Evolutionary conservation across 2,888 invertebrate genomes (phyloP).

Genomic region (Glaucopsyche alexis): DNA sequence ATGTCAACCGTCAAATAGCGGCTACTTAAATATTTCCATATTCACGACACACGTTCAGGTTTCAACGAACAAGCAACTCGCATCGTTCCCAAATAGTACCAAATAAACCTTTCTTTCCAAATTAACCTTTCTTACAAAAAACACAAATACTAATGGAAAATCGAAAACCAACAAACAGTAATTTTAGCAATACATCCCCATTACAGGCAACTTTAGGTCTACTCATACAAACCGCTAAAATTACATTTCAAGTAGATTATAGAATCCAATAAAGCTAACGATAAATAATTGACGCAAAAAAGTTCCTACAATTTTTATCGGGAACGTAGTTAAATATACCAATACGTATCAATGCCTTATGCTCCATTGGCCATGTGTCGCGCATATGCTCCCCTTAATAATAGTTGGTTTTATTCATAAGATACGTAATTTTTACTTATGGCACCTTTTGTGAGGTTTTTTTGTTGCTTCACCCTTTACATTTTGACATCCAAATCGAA

Average conservation of each 20-base stretch:
- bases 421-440: constrained; percentile 61
- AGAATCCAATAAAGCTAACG: constrained; percentile 28
- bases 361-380: constrained; percentile 68
- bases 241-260: not conserved
- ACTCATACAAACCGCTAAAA: constrained; percentile 31
- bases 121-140: not conserved
- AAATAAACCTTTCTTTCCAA: too few relatives aligned
- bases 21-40: too few relatives aligned
- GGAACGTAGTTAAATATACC: constrained; percentile 50
- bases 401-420: constrained; percentile 54
- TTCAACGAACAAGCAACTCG: too few relatives aligned
- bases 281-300: constrained; percentile 52
- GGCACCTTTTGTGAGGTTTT: constrained; percentile 61
- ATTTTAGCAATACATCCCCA: not conserved
- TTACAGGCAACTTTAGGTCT: constrained; percentile 27
- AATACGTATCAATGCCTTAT: constrained; percentile 60
- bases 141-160: not conserved
- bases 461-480: constrained; percentile 61
- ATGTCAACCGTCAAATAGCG: too few relatives aligned
- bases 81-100: not conserved
- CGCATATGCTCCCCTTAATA: constrained; percentile 60
- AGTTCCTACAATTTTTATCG: constrained; percentile 54
- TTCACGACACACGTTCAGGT: too few relatives aligned
- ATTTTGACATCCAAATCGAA: constrained; percentile 54
- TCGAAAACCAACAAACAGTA: too few relatives aligned